Evolutionary conservation across 1,140 invertebrate species (phyloP).

Genomic region (Pseudomyrmex sp.): DNA sequence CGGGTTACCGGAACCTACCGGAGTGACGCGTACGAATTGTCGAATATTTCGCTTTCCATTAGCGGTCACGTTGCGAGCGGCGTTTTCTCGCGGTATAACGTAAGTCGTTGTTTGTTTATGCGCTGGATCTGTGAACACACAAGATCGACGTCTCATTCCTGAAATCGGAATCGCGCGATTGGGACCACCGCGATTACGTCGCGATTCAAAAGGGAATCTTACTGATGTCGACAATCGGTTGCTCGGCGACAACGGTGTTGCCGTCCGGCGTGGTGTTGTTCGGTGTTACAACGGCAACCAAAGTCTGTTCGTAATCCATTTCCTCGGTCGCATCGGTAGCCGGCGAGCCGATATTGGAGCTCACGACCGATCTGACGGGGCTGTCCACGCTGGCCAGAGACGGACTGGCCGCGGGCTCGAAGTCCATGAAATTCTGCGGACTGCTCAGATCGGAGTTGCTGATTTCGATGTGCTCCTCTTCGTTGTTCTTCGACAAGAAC

Average conservation of each 20-base stretch:
- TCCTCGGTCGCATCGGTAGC: conserved; percentile 74
- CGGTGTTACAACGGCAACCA: conserved; percentile 77
- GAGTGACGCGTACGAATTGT: conserved; percentile 81
- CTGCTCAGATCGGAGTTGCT: conserved; percentile 74
- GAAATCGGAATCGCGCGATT: background rate
- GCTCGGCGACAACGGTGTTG: conserved; percentile 4
- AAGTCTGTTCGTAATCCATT: conserved; percentile 75
- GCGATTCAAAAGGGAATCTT: too few species aligned
- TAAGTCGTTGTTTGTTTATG: conserved; percentile 45
- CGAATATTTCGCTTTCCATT: conserved; percentile 77
- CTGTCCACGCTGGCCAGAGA: conserved; percentile 78
- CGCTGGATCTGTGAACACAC: conserved; percentile 35
- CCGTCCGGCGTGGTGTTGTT: conserved; percentile 55
- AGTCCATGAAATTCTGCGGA: conserved; percentile 77
- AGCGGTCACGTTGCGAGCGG: conserved; percentile 74
- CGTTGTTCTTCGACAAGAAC: conserved; percentile 69
- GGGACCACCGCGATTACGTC: background rate
- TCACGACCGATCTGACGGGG: conserved; percentile 76
- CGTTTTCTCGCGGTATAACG: conserved; percentile 59
- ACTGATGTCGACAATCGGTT: conserved; percentile 19
- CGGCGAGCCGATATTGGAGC: conserved; percentile 79
- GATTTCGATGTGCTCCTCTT: conserved; percentile 78
- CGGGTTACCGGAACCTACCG: conserved; percentile 85
- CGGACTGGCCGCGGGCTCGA: conserved; percentile 77
- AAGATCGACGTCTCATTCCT: background rate